Evolutionary conservation across 2,888 invertebrate species (phyloP), one percentile per base, ranked within the genome.

Genomic region (Andrena minutula): DNA sequence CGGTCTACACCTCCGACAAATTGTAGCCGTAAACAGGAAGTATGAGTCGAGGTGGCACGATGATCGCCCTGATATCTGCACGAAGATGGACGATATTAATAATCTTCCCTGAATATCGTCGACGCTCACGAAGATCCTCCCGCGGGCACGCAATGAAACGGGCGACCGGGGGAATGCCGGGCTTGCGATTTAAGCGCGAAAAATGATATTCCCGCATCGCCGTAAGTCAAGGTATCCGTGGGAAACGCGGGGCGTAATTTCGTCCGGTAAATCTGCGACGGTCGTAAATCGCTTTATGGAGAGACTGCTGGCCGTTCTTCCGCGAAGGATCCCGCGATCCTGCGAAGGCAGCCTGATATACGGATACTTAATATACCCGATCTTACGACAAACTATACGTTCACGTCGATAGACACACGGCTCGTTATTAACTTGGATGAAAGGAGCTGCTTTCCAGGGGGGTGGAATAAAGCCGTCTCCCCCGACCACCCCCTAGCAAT

Each of bases 261-360:
- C 80, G 61, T 75, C 70, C 77, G 85, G 86, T 88, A 88, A 88
- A 86, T 88, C 83, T 86, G 88, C 83, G 83, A 75, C 78, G 82
- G 81, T 89, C 88, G 84, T 89, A 89, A 91, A 89, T 91, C 86
- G 89, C 86, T 89, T 89, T 89, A 89, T 88, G 88, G 85, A 75
- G 47, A 72, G 65, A 61, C 80, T 35, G 28, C 76, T 49, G 35
- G 56, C 71, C 75, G 64, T 77, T 75, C 64, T 20, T 61, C 79
- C 35, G 53, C 75, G 47, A 23, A 30, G 75, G 64, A 75, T 53
- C 65, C 76, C 74, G 49, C 60, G 72, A 68, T 69, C 64, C 30
- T 28, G 64, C 51, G 74, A 71, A 53, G 41, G 58, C 30, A 16
- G 70, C 47, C 64, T 66, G 61, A 70, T 83, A 87, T 86, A 87